phyloP scores from a whole-genome alignment of 2,113 vertebrate species.

The Willisornis vidua region DNA sequence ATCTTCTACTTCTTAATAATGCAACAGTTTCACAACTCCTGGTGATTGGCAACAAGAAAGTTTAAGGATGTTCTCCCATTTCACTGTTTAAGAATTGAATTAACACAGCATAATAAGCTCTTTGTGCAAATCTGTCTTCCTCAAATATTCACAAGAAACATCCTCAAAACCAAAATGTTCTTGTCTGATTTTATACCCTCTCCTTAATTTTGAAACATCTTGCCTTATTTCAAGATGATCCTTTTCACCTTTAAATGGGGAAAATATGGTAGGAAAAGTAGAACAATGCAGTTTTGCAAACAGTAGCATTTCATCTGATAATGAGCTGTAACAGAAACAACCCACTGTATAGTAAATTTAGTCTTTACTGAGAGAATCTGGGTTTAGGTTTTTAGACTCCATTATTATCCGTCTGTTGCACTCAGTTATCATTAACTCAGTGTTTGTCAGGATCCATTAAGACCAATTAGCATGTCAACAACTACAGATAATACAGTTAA shows the following conservation, averaged over 20 bases:
- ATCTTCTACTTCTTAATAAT: not conserved
- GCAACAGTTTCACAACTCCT: not conserved
- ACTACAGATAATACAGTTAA: conserved; percentile 16
- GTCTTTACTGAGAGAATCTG: not conserved
- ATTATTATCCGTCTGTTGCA: conserved; percentile 34
- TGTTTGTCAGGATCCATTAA: conserved; percentile 59
- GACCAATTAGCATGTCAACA: conserved; percentile 34
- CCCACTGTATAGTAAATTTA: not conserved
- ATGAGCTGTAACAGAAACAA: not conserved
- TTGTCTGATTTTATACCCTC: not conserved
- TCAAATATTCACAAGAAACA: not conserved
- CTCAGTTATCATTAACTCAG: conserved; percentile 37
- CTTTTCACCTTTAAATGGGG: not conserved
- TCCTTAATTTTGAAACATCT: not conserved
- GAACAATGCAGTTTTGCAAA: not conserved
- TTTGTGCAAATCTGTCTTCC: not conserved
- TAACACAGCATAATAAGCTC: not conserved
- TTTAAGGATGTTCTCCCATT: not conserved
- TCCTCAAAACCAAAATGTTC: not conserved
- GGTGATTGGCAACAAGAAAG: not conserved
- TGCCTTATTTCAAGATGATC: not conserved
- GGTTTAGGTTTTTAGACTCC: not conserved
- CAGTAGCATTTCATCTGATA: not conserved
- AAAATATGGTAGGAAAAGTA: not conserved
- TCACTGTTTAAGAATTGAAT: not conserved